Conservation (phyloP, 2,113 vertebrate genomes). For the Ovis aries region DNA sequence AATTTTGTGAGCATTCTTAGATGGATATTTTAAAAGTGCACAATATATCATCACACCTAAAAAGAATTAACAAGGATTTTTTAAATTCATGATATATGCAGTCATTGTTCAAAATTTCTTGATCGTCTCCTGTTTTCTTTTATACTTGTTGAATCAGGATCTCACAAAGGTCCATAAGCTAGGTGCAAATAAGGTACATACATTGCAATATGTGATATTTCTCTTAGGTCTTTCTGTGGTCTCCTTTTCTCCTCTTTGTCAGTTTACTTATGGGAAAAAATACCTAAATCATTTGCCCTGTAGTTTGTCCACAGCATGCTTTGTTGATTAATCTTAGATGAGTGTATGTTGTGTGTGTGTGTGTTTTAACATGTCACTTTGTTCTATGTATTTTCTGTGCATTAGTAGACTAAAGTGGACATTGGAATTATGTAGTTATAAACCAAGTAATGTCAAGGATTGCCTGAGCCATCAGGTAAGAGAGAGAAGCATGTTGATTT, state of each 20-base stretch:
- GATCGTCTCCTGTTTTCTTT: not conserved
- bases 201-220: not conserved
- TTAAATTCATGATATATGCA: not conserved
- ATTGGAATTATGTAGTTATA: not conserved
- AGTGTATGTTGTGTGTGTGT: not conserved
- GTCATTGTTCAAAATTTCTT: not conserved
- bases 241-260: not conserved
- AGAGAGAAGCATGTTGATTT: not conserved
- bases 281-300: not conserved
- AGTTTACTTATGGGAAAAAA: not conserved
- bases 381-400: not conserved
- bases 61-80: not conserved
- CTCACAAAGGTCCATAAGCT: not conserved
- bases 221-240: not conserved
- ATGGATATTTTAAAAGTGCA: not conserved
- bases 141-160: not conserved
- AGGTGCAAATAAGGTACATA: not conserved
- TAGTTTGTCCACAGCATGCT: not conserved
- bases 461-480: not conserved
- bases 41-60: not conserved
- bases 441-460: not conserved
- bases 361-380: not conserved
- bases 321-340: not conserved
- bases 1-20: not conserved
- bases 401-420: not conserved